A percentile compares a stretch with the other conserved stretches of the same genome.
These are phyloP conservation scores for Holcopasites calliopsidis DNA, from an alignment of 1,140 invertebrate genomes.

Conservation along the genomic window DNA sequence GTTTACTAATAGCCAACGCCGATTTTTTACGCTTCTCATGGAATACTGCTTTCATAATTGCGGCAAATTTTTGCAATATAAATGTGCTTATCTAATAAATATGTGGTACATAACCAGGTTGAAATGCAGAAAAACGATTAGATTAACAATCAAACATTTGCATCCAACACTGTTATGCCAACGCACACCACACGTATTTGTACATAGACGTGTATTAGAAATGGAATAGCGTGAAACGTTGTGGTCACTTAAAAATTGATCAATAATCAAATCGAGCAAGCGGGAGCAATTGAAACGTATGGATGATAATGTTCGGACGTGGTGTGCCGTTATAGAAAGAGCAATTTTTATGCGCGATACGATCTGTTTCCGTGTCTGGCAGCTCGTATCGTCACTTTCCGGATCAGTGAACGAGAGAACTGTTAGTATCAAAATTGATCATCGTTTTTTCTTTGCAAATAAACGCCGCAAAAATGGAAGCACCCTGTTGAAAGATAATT, in stretches of 20 bases:
- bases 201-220: too few relatives aligned
- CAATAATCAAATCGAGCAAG: constrained; percentile 11
- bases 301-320: constrained; percentile 6
- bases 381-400: constrained; percentile 61
- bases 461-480: constrained; percentile 44
- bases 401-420: constrained; percentile 56
- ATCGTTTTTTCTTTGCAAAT: constrained; percentile 49
- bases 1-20: too few relatives aligned
- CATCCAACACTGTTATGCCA: too few relatives aligned
- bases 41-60: too few relatives aligned
- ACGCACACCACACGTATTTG: too few relatives aligned
- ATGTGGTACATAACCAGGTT: too few relatives aligned
- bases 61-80: too few relatives aligned
- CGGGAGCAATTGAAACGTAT: constrained; percentile 15
- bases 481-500: constrained; percentile 44
- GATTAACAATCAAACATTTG: too few relatives aligned
- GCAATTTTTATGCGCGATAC: constrained; percentile 51
- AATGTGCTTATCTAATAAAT: too few relatives aligned
- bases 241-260: constrained; percentile 1
- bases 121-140: too few relatives aligned
- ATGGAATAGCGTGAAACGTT: neutral
- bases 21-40: too few relatives aligned
- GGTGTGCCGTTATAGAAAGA: constrained; percentile 9
- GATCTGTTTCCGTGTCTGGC: constrained; percentile 55
- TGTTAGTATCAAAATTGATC: constrained; percentile 52